Evolutionary conservation across 2,888 invertebrate species (phyloP), one percentile per base, ranked within the genome.

Genomic region (Pseudoips prasinana): DNA sequence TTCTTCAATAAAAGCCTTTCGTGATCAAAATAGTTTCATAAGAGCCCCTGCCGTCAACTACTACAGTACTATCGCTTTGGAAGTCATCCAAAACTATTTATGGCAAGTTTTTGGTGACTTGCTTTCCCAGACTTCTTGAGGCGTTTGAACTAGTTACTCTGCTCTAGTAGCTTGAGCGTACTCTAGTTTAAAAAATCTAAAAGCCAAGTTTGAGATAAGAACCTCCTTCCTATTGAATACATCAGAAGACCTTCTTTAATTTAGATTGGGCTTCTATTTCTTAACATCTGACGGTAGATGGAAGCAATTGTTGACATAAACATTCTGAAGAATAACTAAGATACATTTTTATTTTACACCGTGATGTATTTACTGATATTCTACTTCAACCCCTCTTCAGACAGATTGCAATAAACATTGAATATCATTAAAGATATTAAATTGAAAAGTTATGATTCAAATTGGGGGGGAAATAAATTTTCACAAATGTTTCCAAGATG

Each of bases 41-140:
- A 63, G 45, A 68, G 51, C 42, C 45, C 39, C 40, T 47, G 43
- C 45, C 46, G 54, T 63, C 62, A 64, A 68, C 59, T 54, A 38
- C 50, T 60, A 44, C 44, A n/a, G n/a, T 54, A 38, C 50, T 49
- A 63, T 64, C 48, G 51, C 55, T 53, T 79, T 81, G 79, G 79
- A 79, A 60, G 53, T 46, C 46, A 61, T 76, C 80, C 78, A 79
- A 77, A 64, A 66, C 78, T 75, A 72, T 76, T 73, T 79, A 77
- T 68, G 62, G 64, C 42, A 55, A 64, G 60, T 65, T 67, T 64
- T 64, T 39, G 50, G 58, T 58, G 64, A 60, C 59, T 71, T 46
- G 51, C 42, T 49, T 50, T 20, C 7, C 38, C 49, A 60, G 59
- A 58, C 53, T 54, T 59, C 58, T 59, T 49, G 61, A 33, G 52